Conservation (phyloP, 2,113 vertebrate genomes). For the Edolisoma coerulescens region DNA sequence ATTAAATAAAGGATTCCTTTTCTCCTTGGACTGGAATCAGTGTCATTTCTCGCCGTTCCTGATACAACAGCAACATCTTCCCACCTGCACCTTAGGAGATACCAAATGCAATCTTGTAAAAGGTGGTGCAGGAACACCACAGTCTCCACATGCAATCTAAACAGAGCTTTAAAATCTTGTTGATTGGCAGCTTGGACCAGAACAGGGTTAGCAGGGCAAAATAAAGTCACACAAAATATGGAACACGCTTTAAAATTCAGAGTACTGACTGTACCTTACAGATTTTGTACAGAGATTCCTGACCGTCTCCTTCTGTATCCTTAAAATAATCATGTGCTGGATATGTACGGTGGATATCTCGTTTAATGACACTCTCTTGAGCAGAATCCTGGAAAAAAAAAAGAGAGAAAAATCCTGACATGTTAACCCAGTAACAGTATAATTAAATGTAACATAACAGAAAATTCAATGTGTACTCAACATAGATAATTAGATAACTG, state of each 20-base stretch:
- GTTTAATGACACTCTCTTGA: constrained; percentile 92
- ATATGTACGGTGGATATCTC: constrained; percentile 96
- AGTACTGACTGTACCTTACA: constrained; percentile 84
- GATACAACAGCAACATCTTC: too few relatives aligned
- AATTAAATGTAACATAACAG: neutral
- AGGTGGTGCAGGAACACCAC: neutral
- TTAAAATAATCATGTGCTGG: constrained; percentile 98
- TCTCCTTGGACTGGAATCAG: too few relatives aligned
- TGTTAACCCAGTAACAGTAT: neutral
- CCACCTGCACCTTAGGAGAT: neutral
- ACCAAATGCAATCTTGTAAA: neutral
- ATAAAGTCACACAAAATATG: neutral
- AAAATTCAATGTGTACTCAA: neutral
- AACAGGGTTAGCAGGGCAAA: neutral
- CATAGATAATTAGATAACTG: neutral
- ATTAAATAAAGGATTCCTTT: too few relatives aligned
- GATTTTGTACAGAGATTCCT: constrained; percentile 97
- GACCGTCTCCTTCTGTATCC: constrained; percentile 93
- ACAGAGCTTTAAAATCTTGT: neutral
- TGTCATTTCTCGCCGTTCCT: too few relatives aligned
- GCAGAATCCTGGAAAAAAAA: constrained; percentile 82
- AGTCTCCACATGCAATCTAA: neutral
- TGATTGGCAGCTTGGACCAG: neutral
- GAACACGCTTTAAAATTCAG: neutral
- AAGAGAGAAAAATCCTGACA: neutral